Base-by-base conservation (phyloP, 2,797 vertebrate genomes). In the Rachycentron canadum region DNA sequence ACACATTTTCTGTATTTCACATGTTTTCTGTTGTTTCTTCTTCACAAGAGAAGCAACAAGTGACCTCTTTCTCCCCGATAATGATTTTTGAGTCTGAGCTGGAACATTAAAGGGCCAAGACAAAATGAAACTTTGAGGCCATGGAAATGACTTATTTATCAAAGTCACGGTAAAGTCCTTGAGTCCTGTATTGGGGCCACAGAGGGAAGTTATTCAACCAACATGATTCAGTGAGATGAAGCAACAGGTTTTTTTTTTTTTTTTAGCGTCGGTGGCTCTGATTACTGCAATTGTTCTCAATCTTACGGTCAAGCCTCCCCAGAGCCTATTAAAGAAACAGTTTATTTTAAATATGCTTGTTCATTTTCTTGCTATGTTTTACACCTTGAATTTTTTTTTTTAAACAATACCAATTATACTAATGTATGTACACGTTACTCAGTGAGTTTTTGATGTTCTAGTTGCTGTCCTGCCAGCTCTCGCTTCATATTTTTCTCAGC, bases 111-210 rank as follows among this genome's bases (percentile, higher is more conserved):
- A 64, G 63, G 74, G 49, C 55, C 73, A 64, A 63, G 76, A 79
- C 59, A 73, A 53, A 76, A 49, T 34, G 59, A 71, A 61, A 57
- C 25, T 69, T 76, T 49, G 36, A 82, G 82, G 82, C 53, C 80
- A 49, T 41, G 52, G 38, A 79, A 80, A 59, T 38, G 64, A 75
- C 67, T 69, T 73, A 72, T 88, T 72, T 63, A 45, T 89, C 74
- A 83, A 87, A 86, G 85, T 87, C 68, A 70, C 0, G 12, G 49
- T 41, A 49, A 84, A 78, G 85, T 85, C 65, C 45, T 60, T 47
- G 49, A 68, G 57, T 23, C 67, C 43, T 25, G 7, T 16, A 64
- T 77, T 13, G 1, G 47, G 71, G 75, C 71, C 72, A 45, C 38
- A 7, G 45, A 3, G 23, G 78, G 55, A 81, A 61, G 41, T 28